These are phyloP conservation scores for Notodonta ziczac DNA, from an alignment of 2,888 invertebrate species.

Conservation along the genomic window DNA sequence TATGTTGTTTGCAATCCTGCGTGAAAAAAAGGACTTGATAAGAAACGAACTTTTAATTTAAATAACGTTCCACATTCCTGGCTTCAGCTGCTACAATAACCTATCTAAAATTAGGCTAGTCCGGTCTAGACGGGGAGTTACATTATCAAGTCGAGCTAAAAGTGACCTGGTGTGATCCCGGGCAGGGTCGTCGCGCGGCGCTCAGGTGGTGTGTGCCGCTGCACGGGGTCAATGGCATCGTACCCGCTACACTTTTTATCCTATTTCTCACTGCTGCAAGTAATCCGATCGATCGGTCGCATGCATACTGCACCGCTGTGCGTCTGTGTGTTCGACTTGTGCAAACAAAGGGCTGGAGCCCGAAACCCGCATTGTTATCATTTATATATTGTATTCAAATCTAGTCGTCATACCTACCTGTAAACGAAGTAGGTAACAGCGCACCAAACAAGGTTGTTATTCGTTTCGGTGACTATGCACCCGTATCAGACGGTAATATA, in stretches of 20 bases:
- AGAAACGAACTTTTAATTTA: too few relatives aligned
- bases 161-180: slow-evolving; percentile 16
- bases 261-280: slow-evolving; percentile 45
- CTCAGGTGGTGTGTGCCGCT: slow-evolving; percentile 36
- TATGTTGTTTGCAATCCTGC: too few relatives aligned
- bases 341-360: slow-evolving; percentile 12
- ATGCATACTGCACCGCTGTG: slow-evolving; percentile 29
- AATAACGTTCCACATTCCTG: background rate
- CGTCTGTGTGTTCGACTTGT: background rate
- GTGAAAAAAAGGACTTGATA: too few relatives aligned
- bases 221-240: slow-evolving; percentile 57
- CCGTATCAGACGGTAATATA: background rate
- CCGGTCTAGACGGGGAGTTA: background rate
- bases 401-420: slow-evolving; percentile 13
- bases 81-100: background rate
- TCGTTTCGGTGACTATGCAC: background rate
- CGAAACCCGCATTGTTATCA: slow-evolving; percentile 23
- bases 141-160: slow-evolving; percentile 5
- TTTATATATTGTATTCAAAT: slow-evolving; percentile 29
- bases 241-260: slow-evolving; percentile 36
- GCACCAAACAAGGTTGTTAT: background rate
- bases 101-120: background rate
- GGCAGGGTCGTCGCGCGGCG: slow-evolving; percentile 34
- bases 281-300: slow-evolving; percentile 41
- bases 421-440: slow-evolving; percentile 7